Evolutionary conservation across 2,113 vertebrate genomes (phyloP).

Genomic region (Polypterus senegalus): DNA sequence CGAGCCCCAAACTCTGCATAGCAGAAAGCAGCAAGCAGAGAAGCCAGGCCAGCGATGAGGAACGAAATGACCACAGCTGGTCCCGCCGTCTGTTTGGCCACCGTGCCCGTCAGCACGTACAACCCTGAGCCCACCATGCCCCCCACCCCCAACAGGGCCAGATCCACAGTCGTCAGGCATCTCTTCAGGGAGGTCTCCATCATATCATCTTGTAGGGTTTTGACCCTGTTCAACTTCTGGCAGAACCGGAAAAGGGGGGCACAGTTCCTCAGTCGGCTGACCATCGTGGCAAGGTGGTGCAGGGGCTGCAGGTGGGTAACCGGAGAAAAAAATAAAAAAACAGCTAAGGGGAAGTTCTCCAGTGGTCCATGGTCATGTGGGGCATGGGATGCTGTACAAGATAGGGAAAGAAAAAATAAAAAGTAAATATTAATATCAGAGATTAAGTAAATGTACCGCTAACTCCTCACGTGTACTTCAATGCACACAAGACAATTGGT

Average conservation of each 20-base stretch:
- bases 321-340: too few relatives aligned
- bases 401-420: too few relatives aligned
- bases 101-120: slow-evolving; percentile 82
- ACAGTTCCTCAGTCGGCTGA: slow-evolving; percentile 47
- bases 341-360: too few relatives aligned
- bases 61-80: slow-evolving; percentile 79
- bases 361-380: too few relatives aligned
- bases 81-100: slow-evolving; percentile 77
- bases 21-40: slow-evolving; percentile 81
- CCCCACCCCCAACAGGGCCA: slow-evolving; percentile 77
- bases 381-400: too few relatives aligned
- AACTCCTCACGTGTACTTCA: too few relatives aligned
- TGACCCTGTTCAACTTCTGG: slow-evolving; percentile 76
- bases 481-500: too few relatives aligned
- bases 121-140: slow-evolving; percentile 90
- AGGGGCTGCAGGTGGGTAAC: too few relatives aligned
- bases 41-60: slow-evolving; percentile 70
- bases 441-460: too few relatives aligned
- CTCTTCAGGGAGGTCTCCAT: slow-evolving; percentile 80
- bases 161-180: slow-evolving; percentile 77
- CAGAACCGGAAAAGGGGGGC: slow-evolving; percentile 61
- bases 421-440: too few relatives aligned
- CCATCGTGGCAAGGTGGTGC: slow-evolving; percentile 46
- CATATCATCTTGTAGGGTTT: slow-evolving; percentile 75
- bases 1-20: slow-evolving; percentile 89